Evolutionary conservation across 2,113 vertebrate species (phyloP).

Genomic region (Bagarius yarrelli): DNA sequence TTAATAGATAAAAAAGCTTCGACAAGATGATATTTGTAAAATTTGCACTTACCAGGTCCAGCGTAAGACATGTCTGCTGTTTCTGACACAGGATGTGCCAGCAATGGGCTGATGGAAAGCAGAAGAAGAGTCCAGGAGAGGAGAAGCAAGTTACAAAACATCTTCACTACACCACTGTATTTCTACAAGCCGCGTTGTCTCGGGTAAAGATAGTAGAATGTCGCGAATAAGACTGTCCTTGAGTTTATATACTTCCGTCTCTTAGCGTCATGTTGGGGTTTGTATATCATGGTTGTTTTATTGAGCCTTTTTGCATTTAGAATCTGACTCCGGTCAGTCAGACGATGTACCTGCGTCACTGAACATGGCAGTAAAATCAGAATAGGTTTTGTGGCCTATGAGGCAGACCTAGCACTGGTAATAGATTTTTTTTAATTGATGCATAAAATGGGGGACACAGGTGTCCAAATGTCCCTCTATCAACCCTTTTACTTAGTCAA

Average conservation of each 20-base stretch:
- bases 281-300: constrained; percentile 32
- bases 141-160: constrained; percentile 65
- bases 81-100: constrained; percentile 69
- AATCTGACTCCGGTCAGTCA: neutral
- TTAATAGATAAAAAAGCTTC: too few relatives aligned
- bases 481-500: neutral
- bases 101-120: constrained; percentile 58
- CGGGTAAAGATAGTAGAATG: neutral
- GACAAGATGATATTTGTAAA: neutral
- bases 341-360: constrained; percentile 6
- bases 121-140: constrained; percentile 68
- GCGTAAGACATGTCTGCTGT: constrained; percentile 67
- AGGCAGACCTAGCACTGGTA: constrained; percentile 2
- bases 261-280: constrained; percentile 12
- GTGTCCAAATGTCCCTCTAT: constrained; percentile 35
- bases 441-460: constrained; percentile 45
- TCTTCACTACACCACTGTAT: constrained; percentile 39
- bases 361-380: constrained; percentile 21
- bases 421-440: constrained; percentile 39
- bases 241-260: constrained; percentile 63
- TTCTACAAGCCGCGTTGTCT: neutral
- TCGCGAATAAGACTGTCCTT: constrained; percentile 5
- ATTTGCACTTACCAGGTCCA: constrained; percentile 61
- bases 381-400: constrained; percentile 1
- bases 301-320: constrained; percentile 32